phyloP scores from a whole-genome alignment of 2,888 invertebrate species.

The Julus scandinavius region DNA sequence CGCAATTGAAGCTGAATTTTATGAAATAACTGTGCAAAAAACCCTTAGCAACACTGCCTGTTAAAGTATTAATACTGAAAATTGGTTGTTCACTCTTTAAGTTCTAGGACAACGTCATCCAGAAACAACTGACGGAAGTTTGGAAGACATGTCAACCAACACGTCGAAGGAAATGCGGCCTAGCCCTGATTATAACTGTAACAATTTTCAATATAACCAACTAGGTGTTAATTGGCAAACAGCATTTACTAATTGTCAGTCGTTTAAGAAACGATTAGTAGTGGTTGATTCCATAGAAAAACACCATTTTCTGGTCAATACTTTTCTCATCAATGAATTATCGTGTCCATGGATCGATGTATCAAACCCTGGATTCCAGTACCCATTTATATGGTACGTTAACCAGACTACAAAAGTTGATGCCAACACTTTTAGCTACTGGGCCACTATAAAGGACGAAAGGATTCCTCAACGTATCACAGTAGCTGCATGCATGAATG shows the following conservation, averaged over 20 bases:
- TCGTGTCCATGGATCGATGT: not conserved
- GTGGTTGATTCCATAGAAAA: not conserved
- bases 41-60: too few relatives aligned
- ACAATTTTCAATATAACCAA: not conserved
- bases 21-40: too few relatives aligned
- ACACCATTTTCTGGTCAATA: not conserved
- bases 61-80: too few relatives aligned
- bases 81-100: not conserved
- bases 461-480: not conserved
- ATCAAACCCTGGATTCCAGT: not conserved
- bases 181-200: not conserved
- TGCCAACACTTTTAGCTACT: not conserved
- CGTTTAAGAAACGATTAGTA: not conserved
- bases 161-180: not conserved
- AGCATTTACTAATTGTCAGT: not conserved
- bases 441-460: not conserved
- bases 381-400: not conserved
- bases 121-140: not conserved
- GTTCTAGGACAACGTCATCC: not conserved
- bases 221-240: not conserved
- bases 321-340: not conserved
- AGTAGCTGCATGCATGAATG: constrained; percentile 9
- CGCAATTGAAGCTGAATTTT: too few relatives aligned
- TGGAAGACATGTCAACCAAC: not conserved
- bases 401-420: not conserved